Evolutionary conservation across 2,888 invertebrate species (phyloP).

Genomic region (Miltochrista miniata): DNA sequence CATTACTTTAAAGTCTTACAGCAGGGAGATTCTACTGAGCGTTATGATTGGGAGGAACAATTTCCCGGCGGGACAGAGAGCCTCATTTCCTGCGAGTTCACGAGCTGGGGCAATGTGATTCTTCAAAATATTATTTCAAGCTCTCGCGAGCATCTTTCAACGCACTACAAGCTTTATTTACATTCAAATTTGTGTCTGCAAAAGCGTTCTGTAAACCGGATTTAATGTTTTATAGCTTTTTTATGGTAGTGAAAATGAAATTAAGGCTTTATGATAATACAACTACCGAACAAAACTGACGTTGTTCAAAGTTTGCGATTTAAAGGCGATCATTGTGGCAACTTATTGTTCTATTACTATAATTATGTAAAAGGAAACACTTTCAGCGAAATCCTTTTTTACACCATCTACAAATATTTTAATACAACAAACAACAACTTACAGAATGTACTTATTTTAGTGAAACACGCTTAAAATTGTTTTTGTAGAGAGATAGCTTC

Average conservation of each 20-base stretch:
- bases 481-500: slow-evolving; percentile 33
- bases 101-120: slow-evolving; percentile 59
- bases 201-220: slow-evolving; percentile 28
- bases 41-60: slow-evolving; percentile 79
- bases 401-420: slow-evolving; percentile 33
- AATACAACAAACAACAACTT: slow-evolving; percentile 10
- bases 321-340: too few relatives aligned
- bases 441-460: slow-evolving; percentile 11
- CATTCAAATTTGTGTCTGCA: slow-evolving; percentile 38
- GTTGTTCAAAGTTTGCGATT: too few relatives aligned
- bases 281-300: too few relatives aligned
- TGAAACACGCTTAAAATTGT: slow-evolving; percentile 29
- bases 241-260: neutral
- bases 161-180: slow-evolving; percentile 62
- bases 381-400: slow-evolving; percentile 35
- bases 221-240: slow-evolving; percentile 32
- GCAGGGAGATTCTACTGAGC: slow-evolving; percentile 69
- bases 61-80: slow-evolving; percentile 78
- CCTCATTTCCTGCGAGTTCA: slow-evolving; percentile 77
- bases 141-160: slow-evolving; percentile 73
- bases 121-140: slow-evolving; percentile 78
- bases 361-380: too few relatives aligned
- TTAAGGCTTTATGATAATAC: slow-evolving; percentile 6
- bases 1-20: slow-evolving; percentile 73
- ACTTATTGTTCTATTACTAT: too few relatives aligned